A percentile compares a stretch with the other conserved stretches of the same genome.
These are phyloP conservation scores for Drosophila nebulosa DNA, from an alignment of 1,140 invertebrate species.

Conservation along the genomic window DNA sequence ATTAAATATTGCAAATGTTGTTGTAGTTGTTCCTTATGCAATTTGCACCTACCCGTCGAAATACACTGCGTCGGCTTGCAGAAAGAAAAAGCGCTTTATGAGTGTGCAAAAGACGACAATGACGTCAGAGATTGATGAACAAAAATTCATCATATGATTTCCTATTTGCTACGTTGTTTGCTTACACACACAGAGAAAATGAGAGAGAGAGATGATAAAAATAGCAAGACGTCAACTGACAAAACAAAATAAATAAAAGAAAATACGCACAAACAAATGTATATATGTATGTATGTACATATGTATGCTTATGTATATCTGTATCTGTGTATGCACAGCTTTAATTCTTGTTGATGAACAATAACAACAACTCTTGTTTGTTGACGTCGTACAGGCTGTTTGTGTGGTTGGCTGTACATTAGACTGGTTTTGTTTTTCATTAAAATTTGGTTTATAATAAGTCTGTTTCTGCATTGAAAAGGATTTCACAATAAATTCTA, in stretches of 20 bases:
- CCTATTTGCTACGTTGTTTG: constrained; percentile 41
- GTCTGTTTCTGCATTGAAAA: neutral
- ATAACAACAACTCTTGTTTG: constrained; percentile 46
- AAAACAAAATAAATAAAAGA: constrained; percentile 53
- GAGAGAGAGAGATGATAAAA: constrained; percentile 42
- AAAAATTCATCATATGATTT: constrained; percentile 58
- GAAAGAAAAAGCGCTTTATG: neutral
- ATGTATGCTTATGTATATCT: neutral
- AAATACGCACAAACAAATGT: constrained; percentile 13
- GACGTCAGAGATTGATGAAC: constrained; percentile 47
- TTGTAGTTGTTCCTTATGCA: constrained; percentile 53
- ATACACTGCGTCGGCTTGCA: neutral
- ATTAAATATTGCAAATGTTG: constrained; percentile 14
- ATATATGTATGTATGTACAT: neutral
- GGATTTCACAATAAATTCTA: neutral
- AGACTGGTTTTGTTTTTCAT: neutral
- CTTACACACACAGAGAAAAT: constrained; percentile 25
- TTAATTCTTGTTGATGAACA: constrained; percentile 40
- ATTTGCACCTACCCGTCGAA: constrained; percentile 17
- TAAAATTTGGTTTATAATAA: neutral
- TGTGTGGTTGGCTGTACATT: neutral
- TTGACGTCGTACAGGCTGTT: constrained; percentile 21
- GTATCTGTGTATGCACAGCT: constrained; percentile 21
- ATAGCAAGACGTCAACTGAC: constrained; percentile 38
- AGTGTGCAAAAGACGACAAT: constrained; percentile 4